A percentile compares a stretch with the other conserved stretches of the same genome.
Conservation (phyloP, 2,113 vertebrate species). For the Gambusia affinis region DNA sequence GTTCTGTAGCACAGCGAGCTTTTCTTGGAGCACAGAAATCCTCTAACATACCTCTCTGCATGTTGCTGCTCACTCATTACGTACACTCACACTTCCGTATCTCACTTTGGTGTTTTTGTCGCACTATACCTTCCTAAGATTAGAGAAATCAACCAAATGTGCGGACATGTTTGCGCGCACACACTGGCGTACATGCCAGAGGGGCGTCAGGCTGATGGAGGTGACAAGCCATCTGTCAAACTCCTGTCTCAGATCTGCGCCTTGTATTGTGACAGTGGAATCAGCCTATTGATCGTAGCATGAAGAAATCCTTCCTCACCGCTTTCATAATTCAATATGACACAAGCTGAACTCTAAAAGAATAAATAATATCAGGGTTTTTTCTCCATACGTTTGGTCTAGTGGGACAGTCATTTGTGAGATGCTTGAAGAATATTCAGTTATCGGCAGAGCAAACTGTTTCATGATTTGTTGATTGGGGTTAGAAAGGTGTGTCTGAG, state of each 20-base stretch:
- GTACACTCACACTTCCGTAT: background rate
- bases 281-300: conserved; percentile 66
- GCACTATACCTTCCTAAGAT: conserved; percentile 51
- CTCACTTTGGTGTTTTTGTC: conserved; percentile 62
- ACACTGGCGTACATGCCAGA: background rate
- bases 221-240: conserved; percentile 75
- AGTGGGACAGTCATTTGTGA: conserved; percentile 56
- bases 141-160: conserved; percentile 35
- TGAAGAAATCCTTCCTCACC: conserved; percentile 53
- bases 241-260: conserved; percentile 54
- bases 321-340: conserved; percentile 70
- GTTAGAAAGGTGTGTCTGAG: conserved; percentile 39
- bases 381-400: conserved; percentile 22
- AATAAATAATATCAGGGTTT: conserved; percentile 62
- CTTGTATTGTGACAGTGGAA: conserved; percentile 64
- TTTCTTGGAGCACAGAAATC: conserved; percentile 54
- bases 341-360: conserved; percentile 54
- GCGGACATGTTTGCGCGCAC: conserved; percentile 15
- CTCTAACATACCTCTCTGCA: conserved; percentile 50
- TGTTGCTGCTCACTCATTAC: conserved; percentile 46
- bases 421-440: conserved; percentile 41
- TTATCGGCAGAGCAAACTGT: conserved; percentile 44
- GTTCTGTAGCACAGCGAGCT: conserved; percentile 57
- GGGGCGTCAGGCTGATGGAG: conserved; percentile 60
- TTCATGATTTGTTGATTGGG: conserved; percentile 53